Evolutionary conservation across 2,888 invertebrate genomes (phyloP).

Genomic region (Hoplodrina blanda): DNA sequence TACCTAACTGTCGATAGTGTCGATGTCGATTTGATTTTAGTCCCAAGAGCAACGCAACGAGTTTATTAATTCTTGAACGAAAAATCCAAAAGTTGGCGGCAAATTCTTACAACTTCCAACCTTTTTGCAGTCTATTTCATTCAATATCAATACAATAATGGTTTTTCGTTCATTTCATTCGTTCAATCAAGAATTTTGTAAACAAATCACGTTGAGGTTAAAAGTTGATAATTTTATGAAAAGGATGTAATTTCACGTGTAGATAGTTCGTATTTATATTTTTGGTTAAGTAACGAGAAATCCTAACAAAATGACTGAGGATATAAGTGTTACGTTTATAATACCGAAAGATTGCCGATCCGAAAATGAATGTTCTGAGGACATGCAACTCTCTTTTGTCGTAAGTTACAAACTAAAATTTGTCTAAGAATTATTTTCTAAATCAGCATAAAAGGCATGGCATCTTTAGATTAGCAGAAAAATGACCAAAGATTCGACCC

Average conservation of each 20-base stretch:
- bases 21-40: too few species aligned
- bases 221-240: slow-evolving; percentile 13
- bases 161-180: neutral
- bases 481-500: neutral
- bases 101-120: slow-evolving; percentile 34
- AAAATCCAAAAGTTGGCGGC: slow-evolving; percentile 36
- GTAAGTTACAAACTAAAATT: slow-evolving; percentile 77
- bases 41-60: neutral
- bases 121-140: neutral
- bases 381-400: slow-evolving; percentile 91
- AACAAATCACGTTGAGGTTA: slow-evolving; percentile 62
- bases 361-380: slow-evolving; percentile 90
- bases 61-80: neutral
- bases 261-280: neutral
- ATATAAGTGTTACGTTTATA: slow-evolving; percentile 88
- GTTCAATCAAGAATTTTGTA: slow-evolving; percentile 57
- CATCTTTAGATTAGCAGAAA: neutral
- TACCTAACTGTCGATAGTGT: too few species aligned
- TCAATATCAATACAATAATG: neutral
- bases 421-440: neutral
- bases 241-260: slow-evolving; percentile 26
- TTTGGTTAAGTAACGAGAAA: slow-evolving; percentile 1
- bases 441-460: neutral
- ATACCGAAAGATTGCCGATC: slow-evolving; percentile 85
- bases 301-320: slow-evolving; percentile 76